phyloP scores from a whole-genome alignment of 2,113 vertebrate genomes.

The Passer montanus region DNA sequence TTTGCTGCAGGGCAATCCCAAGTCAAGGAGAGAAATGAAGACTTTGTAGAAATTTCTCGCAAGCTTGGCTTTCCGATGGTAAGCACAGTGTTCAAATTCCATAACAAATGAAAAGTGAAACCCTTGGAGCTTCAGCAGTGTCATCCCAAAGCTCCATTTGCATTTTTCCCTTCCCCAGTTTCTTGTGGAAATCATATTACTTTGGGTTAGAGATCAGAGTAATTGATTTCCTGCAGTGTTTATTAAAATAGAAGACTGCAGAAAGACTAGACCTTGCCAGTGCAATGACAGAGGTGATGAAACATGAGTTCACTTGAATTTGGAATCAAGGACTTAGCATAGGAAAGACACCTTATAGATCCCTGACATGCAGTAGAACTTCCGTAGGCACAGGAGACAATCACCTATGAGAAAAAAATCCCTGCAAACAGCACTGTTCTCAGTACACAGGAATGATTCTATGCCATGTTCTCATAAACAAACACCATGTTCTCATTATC shows the following conservation, averaged over 20 bases:
- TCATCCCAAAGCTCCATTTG: background rate
- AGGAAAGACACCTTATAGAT: background rate
- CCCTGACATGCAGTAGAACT: background rate
- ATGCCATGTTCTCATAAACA: background rate
- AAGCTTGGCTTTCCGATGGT: conserved; percentile 97
- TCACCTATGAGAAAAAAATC: background rate
- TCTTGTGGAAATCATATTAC: background rate
- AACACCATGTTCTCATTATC: background rate
- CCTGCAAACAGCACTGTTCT: background rate
- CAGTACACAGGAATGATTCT: background rate
- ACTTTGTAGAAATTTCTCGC: conserved; percentile 93
- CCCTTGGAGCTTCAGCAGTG: background rate
- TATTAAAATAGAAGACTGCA: background rate
- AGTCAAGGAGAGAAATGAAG: conserved; percentile 96
- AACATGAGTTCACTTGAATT: background rate
- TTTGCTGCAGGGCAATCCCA: conserved; percentile 98
- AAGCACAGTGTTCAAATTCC: conserved; percentile 2
- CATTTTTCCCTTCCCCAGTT: background rate
- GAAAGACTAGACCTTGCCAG: background rate
- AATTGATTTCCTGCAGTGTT: background rate
- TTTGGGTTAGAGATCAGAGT: background rate
- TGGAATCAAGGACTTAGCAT: background rate
- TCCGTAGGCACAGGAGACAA: background rate
- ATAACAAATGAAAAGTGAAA: background rate
- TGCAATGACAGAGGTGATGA: background rate